Evolutionary conservation across 1,140 invertebrate genomes (phyloP).

Genomic region (Eurosta solidaginis): DNA sequence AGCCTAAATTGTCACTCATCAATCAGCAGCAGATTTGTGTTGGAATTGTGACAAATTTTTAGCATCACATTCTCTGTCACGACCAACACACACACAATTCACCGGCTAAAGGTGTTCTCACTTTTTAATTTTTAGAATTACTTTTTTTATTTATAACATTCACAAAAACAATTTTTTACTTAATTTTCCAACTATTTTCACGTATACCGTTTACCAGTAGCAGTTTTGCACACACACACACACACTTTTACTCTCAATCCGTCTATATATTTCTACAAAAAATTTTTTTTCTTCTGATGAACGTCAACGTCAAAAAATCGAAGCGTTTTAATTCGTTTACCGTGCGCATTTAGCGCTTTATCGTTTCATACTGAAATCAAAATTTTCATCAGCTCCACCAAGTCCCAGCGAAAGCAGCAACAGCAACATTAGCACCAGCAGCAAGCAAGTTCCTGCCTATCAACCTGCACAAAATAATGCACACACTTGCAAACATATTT

Average conservation of each 20-base stretch:
- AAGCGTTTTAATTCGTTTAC: slow-evolving; percentile 24
- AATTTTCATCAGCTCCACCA: slow-evolving; percentile 20
- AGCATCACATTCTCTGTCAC: too few species aligned
- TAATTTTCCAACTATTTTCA: too few species aligned
- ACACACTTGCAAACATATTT: not conserved
- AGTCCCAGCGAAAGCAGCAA: slow-evolving; percentile 4
- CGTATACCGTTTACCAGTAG: too few species aligned
- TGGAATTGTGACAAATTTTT: too few species aligned
- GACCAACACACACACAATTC: too few species aligned
- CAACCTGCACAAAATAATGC: not conserved
- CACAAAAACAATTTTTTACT: too few species aligned
- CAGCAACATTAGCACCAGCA: not conserved
- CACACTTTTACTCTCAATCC: too few species aligned
- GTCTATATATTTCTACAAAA: too few species aligned
- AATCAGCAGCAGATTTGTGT: not conserved
- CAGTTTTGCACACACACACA: too few species aligned
- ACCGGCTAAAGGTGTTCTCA: too few species aligned
- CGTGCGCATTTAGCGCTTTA: slow-evolving; percentile 31
- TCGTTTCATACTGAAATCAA: slow-evolving; percentile 34
- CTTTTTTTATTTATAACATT: too few species aligned
- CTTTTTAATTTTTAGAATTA: too few species aligned
- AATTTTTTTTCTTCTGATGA: slow-evolving; percentile 8
- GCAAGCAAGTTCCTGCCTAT: slow-evolving; percentile 18
- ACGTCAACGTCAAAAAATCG: slow-evolving; percentile 15
- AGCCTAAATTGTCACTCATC: slow-evolving; percentile 1